A percentile compares a stretch with the other conserved stretches of the same genome.
Evolutionary conservation across 2,888 invertebrate species (phyloP).

Genomic region (Plagiodera versicolora): DNA sequence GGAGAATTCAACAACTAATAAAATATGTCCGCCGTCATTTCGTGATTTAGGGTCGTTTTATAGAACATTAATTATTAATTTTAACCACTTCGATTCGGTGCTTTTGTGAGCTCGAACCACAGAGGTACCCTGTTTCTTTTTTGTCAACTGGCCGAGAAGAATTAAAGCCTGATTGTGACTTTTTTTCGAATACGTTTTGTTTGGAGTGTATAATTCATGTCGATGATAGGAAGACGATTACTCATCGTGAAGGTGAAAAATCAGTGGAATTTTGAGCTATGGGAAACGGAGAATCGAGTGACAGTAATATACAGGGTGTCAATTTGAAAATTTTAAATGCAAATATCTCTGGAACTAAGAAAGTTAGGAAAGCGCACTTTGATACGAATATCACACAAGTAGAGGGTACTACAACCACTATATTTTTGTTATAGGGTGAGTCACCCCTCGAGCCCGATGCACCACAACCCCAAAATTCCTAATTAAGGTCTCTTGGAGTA

Average conservation of each 20-base stretch:
- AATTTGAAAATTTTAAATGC: no score
- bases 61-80: conserved; percentile 53
- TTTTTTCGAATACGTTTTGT: conserved; percentile 26
- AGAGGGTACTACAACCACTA: no score
- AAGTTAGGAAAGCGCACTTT: no score
- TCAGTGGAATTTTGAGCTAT: conserved; percentile 25
- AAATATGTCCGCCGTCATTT: conserved; percentile 51
- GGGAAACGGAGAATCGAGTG: conserved; percentile 12
- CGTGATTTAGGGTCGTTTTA: conserved; percentile 47
- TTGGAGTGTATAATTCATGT: conserved; percentile 32
- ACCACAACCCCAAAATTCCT: no score
- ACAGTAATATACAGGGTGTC: conserved; percentile 23
- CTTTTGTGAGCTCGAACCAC: conserved; percentile 33
- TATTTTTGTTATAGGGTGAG: no score
- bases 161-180: conserved; percentile 21
- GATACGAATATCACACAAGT: no score
- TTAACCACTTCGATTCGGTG: conserved; percentile 39
- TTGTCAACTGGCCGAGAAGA: conserved; percentile 34
- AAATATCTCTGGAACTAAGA: no score
- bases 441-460: no score
- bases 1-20: conserved; percentile 50
- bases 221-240: conserved; percentile 30
- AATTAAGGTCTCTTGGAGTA: no score
- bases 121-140: conserved; percentile 35
- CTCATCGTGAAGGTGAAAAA: conserved; percentile 29